Evolutionary conservation across 2,888 invertebrate species (phyloP), one percentile per base, ranked within the genome.

Genomic region (Orthosia gothica): DNA sequence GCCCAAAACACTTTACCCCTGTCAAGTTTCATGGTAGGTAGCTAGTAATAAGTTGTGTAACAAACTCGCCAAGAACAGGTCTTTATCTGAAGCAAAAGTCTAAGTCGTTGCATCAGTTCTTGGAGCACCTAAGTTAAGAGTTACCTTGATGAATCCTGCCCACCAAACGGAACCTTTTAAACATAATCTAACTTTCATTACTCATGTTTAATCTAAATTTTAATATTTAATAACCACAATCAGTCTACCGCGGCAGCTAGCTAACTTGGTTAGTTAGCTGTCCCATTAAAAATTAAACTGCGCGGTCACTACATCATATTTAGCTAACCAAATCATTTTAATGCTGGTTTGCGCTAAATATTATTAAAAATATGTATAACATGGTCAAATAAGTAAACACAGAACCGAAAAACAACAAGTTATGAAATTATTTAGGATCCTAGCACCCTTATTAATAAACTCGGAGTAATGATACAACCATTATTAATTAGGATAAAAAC

Each of bases 201-300:
- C 49, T 7, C 13, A 47, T 49, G n/a, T 61, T 59, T 55, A 72
- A 76, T 76, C 26, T 57, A 70, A 82, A 78, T 70, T 12, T 59
- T 11, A 72, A 59, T 45, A 74, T 82, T 63, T 73, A 23, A 76
- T 58, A 47, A 66, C 63, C 52, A 23, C 59, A 78, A 78, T 74
- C 65, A 63, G 69, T 68, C 13, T 20, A 18, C 64, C 50, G 55
- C 40, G 23, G 52, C 40, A 47, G 65, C 58, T 59, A 63, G n/a
- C 18, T 69, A 82, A 82, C 57, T 62, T 32, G 20, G 26, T 82
- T 82, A 59, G 58, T 5, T 16, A 45, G n/a, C 16, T n/a, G 50
- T 18, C 26, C 47, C 47, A 13, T 52, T 57, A 57, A 58, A 79
- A 82, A 82, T 69, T 70, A 55, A 3, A 54, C n/a, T 52, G 12